These are phyloP conservation scores for Venusia cambrica DNA, from an alignment of 2,888 invertebrate species.

Conservation along the genomic window DNA sequence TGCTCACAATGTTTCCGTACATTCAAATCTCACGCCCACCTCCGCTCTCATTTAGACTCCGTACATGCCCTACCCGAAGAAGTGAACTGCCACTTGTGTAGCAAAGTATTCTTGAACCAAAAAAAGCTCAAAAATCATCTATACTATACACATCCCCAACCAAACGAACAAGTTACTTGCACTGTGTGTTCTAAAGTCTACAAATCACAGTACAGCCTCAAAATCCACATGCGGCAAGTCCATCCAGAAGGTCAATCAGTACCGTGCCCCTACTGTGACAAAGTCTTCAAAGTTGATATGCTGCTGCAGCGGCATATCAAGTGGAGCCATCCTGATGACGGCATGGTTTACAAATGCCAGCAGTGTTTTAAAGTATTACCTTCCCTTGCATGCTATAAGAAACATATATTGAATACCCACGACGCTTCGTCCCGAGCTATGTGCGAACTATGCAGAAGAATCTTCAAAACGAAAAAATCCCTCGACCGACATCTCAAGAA, in stretches of 20 bases:
- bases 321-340: constrained; percentile 42
- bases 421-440: constrained; percentile 17
- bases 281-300: constrained; percentile 40
- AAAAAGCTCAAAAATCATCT: constrained; percentile 43
- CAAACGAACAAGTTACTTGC: constrained; percentile 35
- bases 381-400: constrained; percentile 28
- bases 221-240: constrained; percentile 41
- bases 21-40: constrained; percentile 39
- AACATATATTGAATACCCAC: constrained; percentile 41
- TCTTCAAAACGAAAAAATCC: constrained; percentile 30
- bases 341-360: constrained; percentile 40
- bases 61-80: constrained; percentile 34
- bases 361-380: constrained; percentile 37
- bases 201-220: constrained; percentile 40
- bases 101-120: constrained; percentile 39
- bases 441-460: constrained; percentile 26
- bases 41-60: constrained; percentile 37
- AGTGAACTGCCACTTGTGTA: constrained; percentile 35
- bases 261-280: constrained; percentile 36
- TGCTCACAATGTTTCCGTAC: constrained; percentile 37
- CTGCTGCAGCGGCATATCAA: constrained; percentile 41
- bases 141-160: constrained; percentile 42
- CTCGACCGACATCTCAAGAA: constrained; percentile 28
- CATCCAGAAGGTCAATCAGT: constrained; percentile 36
- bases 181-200: constrained; percentile 39